Conservation (phyloP, 2,797 vertebrate genomes). For the Enteromius fasciolatus region DNA sequence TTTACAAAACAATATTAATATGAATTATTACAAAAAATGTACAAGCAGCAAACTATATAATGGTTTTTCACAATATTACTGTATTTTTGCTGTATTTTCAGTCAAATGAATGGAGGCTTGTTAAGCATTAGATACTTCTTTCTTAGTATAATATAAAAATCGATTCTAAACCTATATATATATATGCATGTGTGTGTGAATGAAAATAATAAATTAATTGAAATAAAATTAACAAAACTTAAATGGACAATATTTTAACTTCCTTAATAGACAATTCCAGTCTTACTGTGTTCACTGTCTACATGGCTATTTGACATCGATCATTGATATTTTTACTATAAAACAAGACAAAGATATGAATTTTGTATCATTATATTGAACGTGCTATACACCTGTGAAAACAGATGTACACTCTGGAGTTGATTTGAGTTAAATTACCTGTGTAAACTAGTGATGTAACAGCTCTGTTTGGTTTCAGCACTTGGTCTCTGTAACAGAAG, state of each 20-base stretch:
- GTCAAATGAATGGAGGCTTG: neutral
- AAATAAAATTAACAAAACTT: neutral
- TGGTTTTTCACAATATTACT: neutral
- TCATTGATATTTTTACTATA: neutral
- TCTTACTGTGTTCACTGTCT: neutral
- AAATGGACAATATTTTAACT: neutral
- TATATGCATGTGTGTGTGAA: neutral
- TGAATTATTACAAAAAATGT: neutral
- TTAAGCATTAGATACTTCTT: neutral
- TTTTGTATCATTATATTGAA: neutral
- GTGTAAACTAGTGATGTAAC: neutral
- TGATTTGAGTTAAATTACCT: neutral
- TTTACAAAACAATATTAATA: neutral
- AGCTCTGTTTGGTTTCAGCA: slow-evolving; percentile 1
- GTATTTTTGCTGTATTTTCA: neutral
- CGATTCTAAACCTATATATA: neutral
- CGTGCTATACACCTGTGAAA: neutral
- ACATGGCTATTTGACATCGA: neutral
- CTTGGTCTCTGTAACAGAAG: neutral
- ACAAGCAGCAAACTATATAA: neutral
- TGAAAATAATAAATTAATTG: neutral
- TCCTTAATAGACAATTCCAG: neutral
- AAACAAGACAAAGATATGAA: neutral
- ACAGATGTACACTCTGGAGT: neutral
- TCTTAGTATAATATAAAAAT: neutral